These are phyloP conservation scores for Xylota sylvarum DNA, from an alignment of 2,888 invertebrate genomes.

Conservation along the genomic window DNA sequence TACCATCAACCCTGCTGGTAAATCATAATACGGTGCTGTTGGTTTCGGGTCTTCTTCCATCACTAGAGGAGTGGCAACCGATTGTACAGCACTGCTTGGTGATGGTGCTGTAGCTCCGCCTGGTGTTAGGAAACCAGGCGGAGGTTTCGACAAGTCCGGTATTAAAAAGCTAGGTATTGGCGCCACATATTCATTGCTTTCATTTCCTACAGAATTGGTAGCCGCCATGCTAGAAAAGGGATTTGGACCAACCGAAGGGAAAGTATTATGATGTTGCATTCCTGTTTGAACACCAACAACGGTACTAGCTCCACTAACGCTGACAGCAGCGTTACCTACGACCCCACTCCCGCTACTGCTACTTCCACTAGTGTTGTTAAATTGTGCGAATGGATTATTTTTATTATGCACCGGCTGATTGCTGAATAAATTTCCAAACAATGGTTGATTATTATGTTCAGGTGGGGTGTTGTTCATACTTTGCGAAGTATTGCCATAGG, in stretches of 20 bases:
- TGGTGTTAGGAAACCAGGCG: slow-evolving; percentile 89
- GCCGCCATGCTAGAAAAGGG: slow-evolving; percentile 43
- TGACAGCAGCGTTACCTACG: slow-evolving; percentile 81
- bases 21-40: slow-evolving; percentile 97
- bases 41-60: slow-evolving; percentile 92
- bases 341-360: slow-evolving; percentile 85
- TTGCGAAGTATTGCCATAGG: slow-evolving; percentile 41
- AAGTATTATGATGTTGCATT: slow-evolving; percentile 66
- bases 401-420: slow-evolving; percentile 56
- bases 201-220: slow-evolving; percentile 44
- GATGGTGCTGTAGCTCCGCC: slow-evolving; percentile 69
- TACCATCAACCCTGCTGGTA: slow-evolving; percentile 99
- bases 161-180: slow-evolving; percentile 87
- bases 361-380: slow-evolving; percentile 81
- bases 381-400: slow-evolving; percentile 63
- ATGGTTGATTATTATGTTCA: slow-evolving; percentile 70
- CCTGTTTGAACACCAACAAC: slow-evolving; percentile 13
- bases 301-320: not conserved
- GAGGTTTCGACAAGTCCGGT: slow-evolving; percentile 94
- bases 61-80: slow-evolving; percentile 79
- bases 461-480: slow-evolving; percentile 56
- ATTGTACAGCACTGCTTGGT: slow-evolving; percentile 24
- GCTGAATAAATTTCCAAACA: slow-evolving; percentile 57
- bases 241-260: slow-evolving; percentile 44
- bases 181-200: slow-evolving; percentile 81